Evolutionary conservation across 2,797 vertebrate species (phyloP).

Genomic region (Syngnathus rostellatus): DNA sequence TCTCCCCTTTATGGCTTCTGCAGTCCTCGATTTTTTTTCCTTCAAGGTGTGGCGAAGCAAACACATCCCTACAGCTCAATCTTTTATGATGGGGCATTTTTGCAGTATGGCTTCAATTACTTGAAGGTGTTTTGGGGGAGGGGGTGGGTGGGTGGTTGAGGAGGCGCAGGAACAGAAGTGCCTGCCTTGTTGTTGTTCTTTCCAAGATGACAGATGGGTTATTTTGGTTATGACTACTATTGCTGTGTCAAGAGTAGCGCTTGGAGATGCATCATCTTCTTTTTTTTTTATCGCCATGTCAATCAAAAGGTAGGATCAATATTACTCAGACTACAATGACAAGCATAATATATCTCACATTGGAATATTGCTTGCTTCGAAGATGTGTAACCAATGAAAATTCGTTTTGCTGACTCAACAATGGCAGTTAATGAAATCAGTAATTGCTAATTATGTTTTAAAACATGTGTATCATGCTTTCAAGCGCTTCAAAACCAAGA

Average conservation of each 20-base stretch:
- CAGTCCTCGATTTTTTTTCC: constrained; percentile 8
- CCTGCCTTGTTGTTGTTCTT: background rate
- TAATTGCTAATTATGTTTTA: background rate
- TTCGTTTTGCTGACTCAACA: background rate
- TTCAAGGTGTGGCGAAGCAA: constrained; percentile 21
- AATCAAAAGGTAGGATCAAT: constrained; percentile 4
- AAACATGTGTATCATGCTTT: background rate
- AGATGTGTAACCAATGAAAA: background rate
- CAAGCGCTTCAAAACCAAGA: background rate
- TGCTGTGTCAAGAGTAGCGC: background rate
- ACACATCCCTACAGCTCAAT: constrained; percentile 43
- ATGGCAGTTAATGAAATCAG: background rate
- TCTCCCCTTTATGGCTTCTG: constrained; percentile 27
- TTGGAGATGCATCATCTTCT: background rate
- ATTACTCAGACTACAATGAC: constrained; percentile 2
- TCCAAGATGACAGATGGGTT: constrained; percentile 2
- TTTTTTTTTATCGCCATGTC: background rate
- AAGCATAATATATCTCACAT: background rate
- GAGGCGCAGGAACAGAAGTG: background rate
- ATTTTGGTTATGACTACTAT: constrained; percentile 4
- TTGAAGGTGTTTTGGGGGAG: constrained; percentile 23
- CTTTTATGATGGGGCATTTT: constrained; percentile 40
- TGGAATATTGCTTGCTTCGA: background rate
- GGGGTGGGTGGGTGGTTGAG: background rate
- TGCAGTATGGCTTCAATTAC: constrained; percentile 42